These are phyloP conservation scores for Triplophysa siluroides DNA, from an alignment of 2,113 vertebrate species.

Conservation along the genomic window DNA sequence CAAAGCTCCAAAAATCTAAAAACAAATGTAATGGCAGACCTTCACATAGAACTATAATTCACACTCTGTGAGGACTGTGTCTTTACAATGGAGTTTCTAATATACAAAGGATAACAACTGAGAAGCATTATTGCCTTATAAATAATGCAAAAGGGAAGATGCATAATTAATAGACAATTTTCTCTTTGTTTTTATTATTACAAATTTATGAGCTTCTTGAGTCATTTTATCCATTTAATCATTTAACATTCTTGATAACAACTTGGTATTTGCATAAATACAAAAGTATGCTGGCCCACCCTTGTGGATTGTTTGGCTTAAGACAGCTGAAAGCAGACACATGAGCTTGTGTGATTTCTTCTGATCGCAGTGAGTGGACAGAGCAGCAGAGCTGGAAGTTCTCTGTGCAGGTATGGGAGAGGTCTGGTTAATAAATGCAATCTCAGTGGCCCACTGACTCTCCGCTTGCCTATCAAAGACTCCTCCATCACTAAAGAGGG, in stretches of 20 bases:
- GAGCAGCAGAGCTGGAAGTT: background rate
- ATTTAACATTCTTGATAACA: no score
- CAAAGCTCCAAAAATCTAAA: background rate
- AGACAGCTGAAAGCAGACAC: background rate
- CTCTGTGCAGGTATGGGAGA: background rate
- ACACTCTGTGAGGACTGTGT: background rate
- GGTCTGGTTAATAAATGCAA: background rate
- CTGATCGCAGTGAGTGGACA: background rate
- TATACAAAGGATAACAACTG: background rate
- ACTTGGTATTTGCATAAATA: no score
- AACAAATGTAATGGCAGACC: background rate
- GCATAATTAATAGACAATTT: background rate
- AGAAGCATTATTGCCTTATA: background rate
- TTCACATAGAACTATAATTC: no score
- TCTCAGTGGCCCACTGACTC: slow-evolving; percentile 19
- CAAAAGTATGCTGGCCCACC: no score
- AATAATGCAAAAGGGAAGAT: slow-evolving; percentile 1
- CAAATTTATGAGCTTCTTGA: no score
- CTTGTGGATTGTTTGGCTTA: no score
- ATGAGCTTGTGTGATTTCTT: background rate
- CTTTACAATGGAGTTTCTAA: background rate
- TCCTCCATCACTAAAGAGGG: slow-evolving; percentile 53
- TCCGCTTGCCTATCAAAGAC: slow-evolving; percentile 49
- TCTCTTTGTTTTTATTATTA: background rate
- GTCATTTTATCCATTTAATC: no score